Evolutionary conservation across 2,888 invertebrate species (phyloP), one percentile per base, ranked within the genome.

Genomic region (Eulithis prunata): DNA sequence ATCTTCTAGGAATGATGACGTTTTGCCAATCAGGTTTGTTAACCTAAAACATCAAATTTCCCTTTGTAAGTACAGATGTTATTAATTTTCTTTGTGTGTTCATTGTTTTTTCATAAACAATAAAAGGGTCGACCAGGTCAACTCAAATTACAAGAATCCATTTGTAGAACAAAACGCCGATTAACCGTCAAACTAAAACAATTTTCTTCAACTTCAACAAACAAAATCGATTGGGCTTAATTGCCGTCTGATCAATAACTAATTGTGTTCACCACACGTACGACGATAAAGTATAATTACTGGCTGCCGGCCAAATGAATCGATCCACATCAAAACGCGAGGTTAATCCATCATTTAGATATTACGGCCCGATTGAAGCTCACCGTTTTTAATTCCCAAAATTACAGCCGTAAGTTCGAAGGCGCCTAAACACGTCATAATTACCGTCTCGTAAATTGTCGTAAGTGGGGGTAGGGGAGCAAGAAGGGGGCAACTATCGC

Each of bases 311-410:
- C 91, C 91, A 91, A 92, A 92, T 90, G 87, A 91, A 92, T 92
- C 92, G 92, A 92, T 91, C 89, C 79, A 89, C 91, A 91, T 91
- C 89, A 92, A 90, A 91, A 90, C 86, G 84, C 88, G 86, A 86
- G 89, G 91, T 90, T 91, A 93, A 92, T 92, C 91, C 91, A 92
- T 93, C 92, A 92, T 90, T 92, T 88, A 90, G 91, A 91, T 91
- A 91, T 91, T 89, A 92, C 88, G 81, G 83, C 77, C 81, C 87
- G 90, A 91, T 90, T 91, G 89, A 90, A 89, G 89, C 90, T 88
- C 87, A 91, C 86, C 87, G 86, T 91, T 92, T 93, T 93, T 92
- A 93, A 93, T 93, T 92, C 88, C 91, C 91, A 87, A 93, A 93
- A 93, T 92, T 89, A 92, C 87, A 84, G 82, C 79, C 82, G 83